Conservation (phyloP, 2,113 vertebrate genomes). For the Amblyopsis rosae region DNA sequence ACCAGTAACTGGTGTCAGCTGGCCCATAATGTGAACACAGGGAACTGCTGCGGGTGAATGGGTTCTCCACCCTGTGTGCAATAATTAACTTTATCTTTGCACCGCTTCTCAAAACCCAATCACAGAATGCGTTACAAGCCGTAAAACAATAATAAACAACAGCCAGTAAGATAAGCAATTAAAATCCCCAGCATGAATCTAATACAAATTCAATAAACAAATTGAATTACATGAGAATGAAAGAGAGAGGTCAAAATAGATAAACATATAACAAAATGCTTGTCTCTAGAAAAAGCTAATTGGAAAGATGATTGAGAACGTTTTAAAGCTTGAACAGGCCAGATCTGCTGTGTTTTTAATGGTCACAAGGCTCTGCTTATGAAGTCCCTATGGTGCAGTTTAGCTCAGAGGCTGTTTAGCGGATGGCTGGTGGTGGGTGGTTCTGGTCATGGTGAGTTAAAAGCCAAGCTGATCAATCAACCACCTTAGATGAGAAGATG, state of each 20-base stretch:
- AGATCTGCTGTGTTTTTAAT: no score
- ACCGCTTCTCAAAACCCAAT: slow-evolving; percentile 35
- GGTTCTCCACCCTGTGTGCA: slow-evolving; percentile 2
- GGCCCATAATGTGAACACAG: no score
- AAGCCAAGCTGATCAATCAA: slow-evolving; percentile 65
- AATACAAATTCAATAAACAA: background rate
- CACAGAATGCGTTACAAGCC: slow-evolving; percentile 28
- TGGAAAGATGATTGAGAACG: no score
- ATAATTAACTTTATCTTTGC: slow-evolving; percentile 50
- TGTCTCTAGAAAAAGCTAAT: no score
- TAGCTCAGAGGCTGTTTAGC: slow-evolving; percentile 22
- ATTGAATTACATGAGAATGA: slow-evolving; percentile 2
- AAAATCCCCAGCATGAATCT: slow-evolving; percentile 39
- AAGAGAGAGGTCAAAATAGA: background rate
- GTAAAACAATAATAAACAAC: slow-evolving; percentile 26
- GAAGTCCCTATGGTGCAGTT: background rate
- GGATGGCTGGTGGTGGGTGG: slow-evolving; percentile 16
- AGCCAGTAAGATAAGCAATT: slow-evolving; percentile 30
- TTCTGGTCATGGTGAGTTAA: slow-evolving; percentile 20
- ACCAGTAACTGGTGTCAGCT: no score
- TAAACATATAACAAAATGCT: background rate
- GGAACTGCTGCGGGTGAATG: no score
- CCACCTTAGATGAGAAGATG: slow-evolving; percentile 40
- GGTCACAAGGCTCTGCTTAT: no score
- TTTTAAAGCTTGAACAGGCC: no score